phyloP scores from a whole-genome alignment of 2,113 vertebrate species.

The Rhizomys pruinosus region DNA sequence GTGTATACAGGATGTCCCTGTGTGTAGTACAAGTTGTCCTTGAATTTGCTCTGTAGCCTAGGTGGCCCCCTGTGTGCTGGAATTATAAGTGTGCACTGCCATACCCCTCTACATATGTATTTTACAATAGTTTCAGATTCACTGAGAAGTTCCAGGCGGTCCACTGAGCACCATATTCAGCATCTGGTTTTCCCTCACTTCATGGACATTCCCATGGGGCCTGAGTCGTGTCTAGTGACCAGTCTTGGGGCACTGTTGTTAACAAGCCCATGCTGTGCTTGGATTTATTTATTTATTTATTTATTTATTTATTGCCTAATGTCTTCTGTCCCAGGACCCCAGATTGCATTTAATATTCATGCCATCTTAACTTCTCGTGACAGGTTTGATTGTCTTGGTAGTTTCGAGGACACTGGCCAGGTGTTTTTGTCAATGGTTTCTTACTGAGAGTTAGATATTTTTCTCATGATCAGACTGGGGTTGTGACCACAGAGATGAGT shows the following conservation, averaged over 20 bases:
- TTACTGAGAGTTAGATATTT: neutral
- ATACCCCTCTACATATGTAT: neutral
- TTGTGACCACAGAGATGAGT: neutral
- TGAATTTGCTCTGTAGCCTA: neutral
- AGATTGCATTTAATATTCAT: fast-evolving
- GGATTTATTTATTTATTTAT: neutral
- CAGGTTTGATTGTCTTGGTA: neutral
- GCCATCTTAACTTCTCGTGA: neutral
- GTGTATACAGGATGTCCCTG: too few relatives aligned
- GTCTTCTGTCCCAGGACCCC: neutral
- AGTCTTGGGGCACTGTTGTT: neutral
- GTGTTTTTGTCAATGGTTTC: neutral
- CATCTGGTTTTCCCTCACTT: neutral
- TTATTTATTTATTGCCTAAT: neutral
- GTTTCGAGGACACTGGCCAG: neutral
- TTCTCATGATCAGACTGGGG: neutral
- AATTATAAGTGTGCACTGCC: neutral
- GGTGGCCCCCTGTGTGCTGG: neutral
- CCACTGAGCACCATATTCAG: neutral
- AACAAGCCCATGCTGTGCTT: neutral
- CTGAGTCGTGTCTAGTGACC: neutral
- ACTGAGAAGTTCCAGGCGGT: neutral
- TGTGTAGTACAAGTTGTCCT: neutral
- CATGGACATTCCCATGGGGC: fast-evolving
- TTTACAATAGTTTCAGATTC: neutral